These are phyloP conservation scores for Melieria crassipennis DNA, from an alignment of 2,888 invertebrate species.

Conservation along the genomic window DNA sequence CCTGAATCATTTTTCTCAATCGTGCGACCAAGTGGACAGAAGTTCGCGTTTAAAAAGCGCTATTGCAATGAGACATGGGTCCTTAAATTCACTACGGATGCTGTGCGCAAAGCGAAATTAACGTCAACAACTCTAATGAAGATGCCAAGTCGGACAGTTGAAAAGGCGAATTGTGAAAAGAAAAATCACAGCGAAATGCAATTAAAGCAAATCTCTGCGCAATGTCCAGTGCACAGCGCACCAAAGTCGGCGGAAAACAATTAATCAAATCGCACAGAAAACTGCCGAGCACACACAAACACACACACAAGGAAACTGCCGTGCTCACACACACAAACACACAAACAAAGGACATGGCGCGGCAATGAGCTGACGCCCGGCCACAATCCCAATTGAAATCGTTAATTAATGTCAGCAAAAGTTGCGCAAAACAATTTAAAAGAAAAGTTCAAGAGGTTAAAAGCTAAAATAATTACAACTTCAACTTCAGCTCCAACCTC, in stretches of 20 bases:
- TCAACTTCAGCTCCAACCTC: slow-evolving; percentile 22
- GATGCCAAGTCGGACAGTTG: no score
- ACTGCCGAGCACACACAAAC: background rate
- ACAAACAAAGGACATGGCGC: background rate
- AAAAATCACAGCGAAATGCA: no score
- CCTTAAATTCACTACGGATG: no score
- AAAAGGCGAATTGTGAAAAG: no score
- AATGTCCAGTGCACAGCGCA: background rate
- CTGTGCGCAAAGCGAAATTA: no score
- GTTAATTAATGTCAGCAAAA: slow-evolving; percentile 30
- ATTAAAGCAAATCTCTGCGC: no score
- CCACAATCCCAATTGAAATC: slow-evolving; percentile 25
- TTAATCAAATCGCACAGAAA: slow-evolving; percentile 20
- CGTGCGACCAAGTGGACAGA: no score
- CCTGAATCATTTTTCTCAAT: no score
- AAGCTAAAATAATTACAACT: slow-evolving; percentile 18
- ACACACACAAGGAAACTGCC: background rate
- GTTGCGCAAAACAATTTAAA: slow-evolving; percentile 14
- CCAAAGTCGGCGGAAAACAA: background rate
- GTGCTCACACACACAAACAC: background rate
- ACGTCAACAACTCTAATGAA: no score
- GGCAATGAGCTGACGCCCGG: background rate
- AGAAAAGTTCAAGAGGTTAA: slow-evolving; percentile 2
- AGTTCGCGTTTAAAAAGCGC: no score
- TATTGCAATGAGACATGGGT: no score